Conservation (phyloP, 92 coral and sea anemone species). For the Hydrozoanthus gracilis region DNA sequence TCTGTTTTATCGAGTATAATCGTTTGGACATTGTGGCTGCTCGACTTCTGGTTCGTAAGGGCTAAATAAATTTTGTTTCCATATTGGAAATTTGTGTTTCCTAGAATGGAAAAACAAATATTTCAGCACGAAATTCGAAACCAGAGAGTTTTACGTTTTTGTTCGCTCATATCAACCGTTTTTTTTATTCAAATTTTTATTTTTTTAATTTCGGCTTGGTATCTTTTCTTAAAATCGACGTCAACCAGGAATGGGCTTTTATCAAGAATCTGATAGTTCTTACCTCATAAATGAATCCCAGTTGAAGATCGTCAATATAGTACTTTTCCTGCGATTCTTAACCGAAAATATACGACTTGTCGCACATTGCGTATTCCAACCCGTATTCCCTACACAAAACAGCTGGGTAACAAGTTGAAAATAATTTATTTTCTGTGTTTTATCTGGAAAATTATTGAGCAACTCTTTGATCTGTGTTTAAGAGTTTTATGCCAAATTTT, state of each 20-base stretch:
- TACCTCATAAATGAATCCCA: slow-evolving; percentile 31
- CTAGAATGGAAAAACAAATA: background rate
- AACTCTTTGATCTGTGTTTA: background rate
- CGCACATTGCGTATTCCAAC: background rate
- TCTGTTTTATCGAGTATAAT: slow-evolving; percentile 20
- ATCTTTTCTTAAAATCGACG: slow-evolving; percentile 32
- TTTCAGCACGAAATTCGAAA: slow-evolving; percentile 8
- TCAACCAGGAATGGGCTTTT: slow-evolving; percentile 5
- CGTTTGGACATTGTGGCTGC: slow-evolving; percentile 33
- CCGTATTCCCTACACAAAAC: background rate
- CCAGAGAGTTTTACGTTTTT: slow-evolving; percentile 11
- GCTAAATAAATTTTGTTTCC: background rate
- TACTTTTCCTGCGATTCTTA: background rate
- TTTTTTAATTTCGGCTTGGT: slow-evolving; percentile 51
- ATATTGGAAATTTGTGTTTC: slow-evolving; percentile 7
- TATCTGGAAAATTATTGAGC: background rate
- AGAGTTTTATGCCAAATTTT: too few relatives aligned
- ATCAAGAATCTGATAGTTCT: slow-evolving; percentile 24
- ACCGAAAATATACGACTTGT: background rate
- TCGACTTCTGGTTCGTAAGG: slow-evolving; percentile 4
- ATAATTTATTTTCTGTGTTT: background rate
- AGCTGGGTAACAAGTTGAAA: background rate
- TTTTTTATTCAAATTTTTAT: slow-evolving; percentile 46
- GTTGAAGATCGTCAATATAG: background rate
- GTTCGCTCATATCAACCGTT: slow-evolving; percentile 33